Evolutionary conservation across 64 coral and sea anemone genomes (phyloP).

Genomic region (Montipora foliosa): DNA sequence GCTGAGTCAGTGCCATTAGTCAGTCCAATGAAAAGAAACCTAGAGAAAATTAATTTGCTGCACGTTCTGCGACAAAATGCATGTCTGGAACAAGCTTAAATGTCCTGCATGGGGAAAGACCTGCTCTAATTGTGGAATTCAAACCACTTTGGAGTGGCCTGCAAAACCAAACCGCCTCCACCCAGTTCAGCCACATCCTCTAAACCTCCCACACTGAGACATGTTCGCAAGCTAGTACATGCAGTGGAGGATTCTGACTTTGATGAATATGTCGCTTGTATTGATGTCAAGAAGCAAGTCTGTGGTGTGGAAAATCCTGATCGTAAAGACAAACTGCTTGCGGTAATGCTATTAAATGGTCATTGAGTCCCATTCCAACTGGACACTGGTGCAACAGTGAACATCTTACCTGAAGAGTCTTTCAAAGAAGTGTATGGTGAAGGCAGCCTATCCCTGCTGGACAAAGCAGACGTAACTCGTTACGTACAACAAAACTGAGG

Average conservation of each 20-base stretch:
- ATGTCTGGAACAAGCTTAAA: conserved; percentile 39
- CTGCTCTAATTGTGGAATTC: conserved; percentile 21
- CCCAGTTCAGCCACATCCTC: background rate
- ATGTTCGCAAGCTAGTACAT: background rate
- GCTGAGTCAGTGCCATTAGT: background rate
- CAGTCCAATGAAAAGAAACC: background rate
- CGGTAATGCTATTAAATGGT: conserved; percentile 26
- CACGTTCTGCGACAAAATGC: conserved; percentile 8
- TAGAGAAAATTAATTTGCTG: conserved; percentile 2
- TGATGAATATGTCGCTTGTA: conserved; percentile 37
- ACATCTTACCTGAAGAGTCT: conserved; percentile 31
- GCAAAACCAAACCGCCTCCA: conserved; percentile 10
- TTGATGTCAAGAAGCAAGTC: conserved; percentile 16
- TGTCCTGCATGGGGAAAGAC: conserved; percentile 40
- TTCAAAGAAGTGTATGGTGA: conserved; percentile 28
- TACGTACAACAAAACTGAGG: conserved; percentile 65
- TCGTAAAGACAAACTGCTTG: conserved; percentile 11
- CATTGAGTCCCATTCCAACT: conserved; percentile 25
- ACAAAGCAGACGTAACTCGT: conserved; percentile 58
- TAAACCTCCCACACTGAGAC: background rate
- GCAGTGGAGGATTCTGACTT: conserved; percentile 16
- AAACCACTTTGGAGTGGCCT: conserved; percentile 18
- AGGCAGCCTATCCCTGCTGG: background rate
- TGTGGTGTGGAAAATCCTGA: background rate
- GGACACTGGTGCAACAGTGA: conserved; percentile 59